phyloP scores from a whole-genome alignment of 2,888 invertebrate genomes.

The Tipula confusa region DNA sequence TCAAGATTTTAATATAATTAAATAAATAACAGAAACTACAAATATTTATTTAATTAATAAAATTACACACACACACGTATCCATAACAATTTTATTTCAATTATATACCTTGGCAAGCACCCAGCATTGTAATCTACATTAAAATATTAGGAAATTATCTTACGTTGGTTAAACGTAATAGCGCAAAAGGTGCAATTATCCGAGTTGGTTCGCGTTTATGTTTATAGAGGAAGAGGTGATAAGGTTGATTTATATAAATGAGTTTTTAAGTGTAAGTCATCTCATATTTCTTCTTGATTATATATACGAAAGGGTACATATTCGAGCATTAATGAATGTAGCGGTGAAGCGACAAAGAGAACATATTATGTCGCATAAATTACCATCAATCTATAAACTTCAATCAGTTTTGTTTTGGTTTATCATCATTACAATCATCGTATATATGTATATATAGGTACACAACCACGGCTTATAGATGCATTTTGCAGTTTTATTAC shows the following conservation, averaged over 20 bases:
- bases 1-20: neutral
- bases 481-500: neutral
- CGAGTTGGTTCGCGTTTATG: neutral
- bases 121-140: neutral
- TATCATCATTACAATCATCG: neutral
- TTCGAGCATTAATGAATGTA: neutral
- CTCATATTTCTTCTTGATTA: conserved; percentile 20
- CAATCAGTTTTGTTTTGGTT: neutral
- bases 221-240: conserved; percentile 4
- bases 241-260: conserved; percentile 25
- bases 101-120: neutral
- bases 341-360: neutral
- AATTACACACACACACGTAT: neutral
- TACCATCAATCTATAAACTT: neutral
- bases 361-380: conserved; percentile 1
- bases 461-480: neutral
- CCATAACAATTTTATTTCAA: neutral
- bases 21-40: neutral
- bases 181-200: neutral
- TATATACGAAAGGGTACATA: neutral
- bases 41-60: neutral
- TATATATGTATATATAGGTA: neutral
- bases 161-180: neutral
- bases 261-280: neutral
- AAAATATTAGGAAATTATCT: neutral